Base-by-base conservation (phyloP, 2,888 invertebrate species). In the Drosophila mayaguana region DNA sequence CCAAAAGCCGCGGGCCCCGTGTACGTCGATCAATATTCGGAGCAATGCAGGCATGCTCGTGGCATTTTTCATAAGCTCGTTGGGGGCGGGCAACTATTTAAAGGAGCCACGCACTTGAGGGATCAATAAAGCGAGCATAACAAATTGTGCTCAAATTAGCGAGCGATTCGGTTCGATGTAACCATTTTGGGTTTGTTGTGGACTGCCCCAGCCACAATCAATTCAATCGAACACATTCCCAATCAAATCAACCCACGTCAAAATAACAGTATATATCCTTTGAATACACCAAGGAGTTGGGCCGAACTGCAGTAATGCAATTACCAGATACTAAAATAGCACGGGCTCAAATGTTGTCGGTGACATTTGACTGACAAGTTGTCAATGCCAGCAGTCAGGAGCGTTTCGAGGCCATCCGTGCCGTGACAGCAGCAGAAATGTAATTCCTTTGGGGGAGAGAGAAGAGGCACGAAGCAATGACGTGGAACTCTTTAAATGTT, bases 291-390 rank as follows among this genome's bases (percentile, higher is more conserved):
- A 32, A 56, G 42, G 22, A 43, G 53, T 45, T 45, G 50, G 59
- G 16, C 18, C 48, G 43, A 74, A 81, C 78, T 88, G 78, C 83
- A 88, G 64, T 80, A 46, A 69, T 68, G 61, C 60, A 62, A 70
- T 60, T 59, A 68, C 62, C 71, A 66, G 59, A 56, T 43, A 22
- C 53, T 55, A 5, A 51, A 46, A 34, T 22, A 59, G 28, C 59
- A 56, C 25, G 66, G 55, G 36, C 18, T 65, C 46, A 38, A 72
- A 83, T 71, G 54, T 62, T 70, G 60, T 63, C 54, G 48, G 70
- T 91, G 90, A 91, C 89, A 85, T 80, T 90, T 91, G 91, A 91
- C 79, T 89, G 91, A 91, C 91, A 89, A 84, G 72, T 89, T 91
- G 90, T 89, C 91, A 81, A 80, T 76, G 72, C 63, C 85, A 91